phyloP scores from a whole-genome alignment of 2,113 vertebrate species.

The Ptyas mucosa region DNA sequence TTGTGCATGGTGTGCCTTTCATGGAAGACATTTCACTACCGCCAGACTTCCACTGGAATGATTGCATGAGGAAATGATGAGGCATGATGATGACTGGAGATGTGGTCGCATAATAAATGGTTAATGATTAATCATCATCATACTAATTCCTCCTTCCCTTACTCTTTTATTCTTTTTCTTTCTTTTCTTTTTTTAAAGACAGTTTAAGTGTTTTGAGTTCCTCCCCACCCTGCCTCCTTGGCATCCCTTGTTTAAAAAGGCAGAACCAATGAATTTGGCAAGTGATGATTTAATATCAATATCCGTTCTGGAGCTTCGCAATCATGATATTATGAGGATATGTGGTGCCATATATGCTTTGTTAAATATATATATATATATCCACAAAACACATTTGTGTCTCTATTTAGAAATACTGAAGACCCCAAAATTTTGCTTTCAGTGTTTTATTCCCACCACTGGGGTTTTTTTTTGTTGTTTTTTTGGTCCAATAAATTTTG shows the following conservation, averaged over 20 bases:
- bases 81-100: constrained; percentile 31
- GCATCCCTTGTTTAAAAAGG: not conserved
- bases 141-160: constrained; percentile 27
- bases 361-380: not conserved
- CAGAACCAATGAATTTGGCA: constrained; percentile 57
- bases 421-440: constrained; percentile 47
- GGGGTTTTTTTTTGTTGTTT: not conserved
- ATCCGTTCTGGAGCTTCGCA: constrained; percentile 28
- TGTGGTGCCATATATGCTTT: constrained; percentile 43
- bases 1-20: constrained; percentile 8
- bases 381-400: constrained; percentile 29
- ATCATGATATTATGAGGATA: constrained; percentile 54
- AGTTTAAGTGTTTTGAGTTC: constrained; percentile 32
- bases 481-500: not conserved
- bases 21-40: constrained; percentile 30
- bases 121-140: not conserved
- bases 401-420: constrained; percentile 31
- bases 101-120: not conserved
- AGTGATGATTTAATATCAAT: constrained; percentile 51
- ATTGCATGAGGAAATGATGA: constrained; percentile 15
- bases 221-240: constrained; percentile 39
- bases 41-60: constrained; percentile 21
- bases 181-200: not conserved
- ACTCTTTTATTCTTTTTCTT: not conserved
- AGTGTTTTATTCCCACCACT: constrained; percentile 24